These are phyloP conservation scores for Phalacrocorax carbo DNA, from an alignment of 2,113 vertebrate species.

Conservation along the genomic window DNA sequence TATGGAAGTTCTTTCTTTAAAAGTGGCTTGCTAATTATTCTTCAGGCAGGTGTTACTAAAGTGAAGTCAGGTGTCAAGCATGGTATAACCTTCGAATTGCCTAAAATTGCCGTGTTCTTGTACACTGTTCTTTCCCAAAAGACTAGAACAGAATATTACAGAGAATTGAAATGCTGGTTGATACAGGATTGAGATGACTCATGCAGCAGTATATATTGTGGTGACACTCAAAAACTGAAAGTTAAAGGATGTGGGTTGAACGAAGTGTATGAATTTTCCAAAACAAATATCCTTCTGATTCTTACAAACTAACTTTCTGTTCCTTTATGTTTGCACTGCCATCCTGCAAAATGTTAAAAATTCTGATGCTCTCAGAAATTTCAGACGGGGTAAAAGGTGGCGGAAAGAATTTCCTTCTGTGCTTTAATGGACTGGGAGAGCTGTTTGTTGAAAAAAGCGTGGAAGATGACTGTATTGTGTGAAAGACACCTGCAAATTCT, in stretches of 20 bases:
- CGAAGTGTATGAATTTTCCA: not conserved
- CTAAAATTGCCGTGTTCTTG: slow-evolving; percentile 52
- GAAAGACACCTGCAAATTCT: slow-evolving; percentile 58
- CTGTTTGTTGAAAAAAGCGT: not conserved
- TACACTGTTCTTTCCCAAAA: slow-evolving; percentile 38
- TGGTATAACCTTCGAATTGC: slow-evolving; percentile 44
- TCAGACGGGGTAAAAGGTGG: not conserved
- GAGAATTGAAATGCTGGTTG: slow-evolving; percentile 1
- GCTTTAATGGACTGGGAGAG: not conserved
- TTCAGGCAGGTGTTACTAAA: slow-evolving; percentile 75
- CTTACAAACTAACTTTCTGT: not conserved
- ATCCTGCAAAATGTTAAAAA: slow-evolving; percentile 8
- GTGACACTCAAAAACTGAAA: slow-evolving; percentile 26
- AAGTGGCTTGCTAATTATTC: slow-evolving; percentile 73
- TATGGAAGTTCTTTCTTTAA: slow-evolving; percentile 72
- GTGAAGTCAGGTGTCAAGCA: slow-evolving; percentile 77
- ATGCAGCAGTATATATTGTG: not conserved
- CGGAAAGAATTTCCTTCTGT: slow-evolving; percentile 30
- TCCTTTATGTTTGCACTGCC: not conserved
- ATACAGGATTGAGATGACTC: not conserved
- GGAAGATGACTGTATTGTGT: slow-evolving; percentile 6
- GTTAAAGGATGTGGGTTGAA: slow-evolving; percentile 23
- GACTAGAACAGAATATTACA: not conserved
- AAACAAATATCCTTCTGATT: slow-evolving; percentile 12
- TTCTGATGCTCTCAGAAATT: not conserved